These are phyloP conservation scores for Nanger granti DNA, from an alignment of 2,113 vertebrate genomes.

Conservation along the genomic window DNA sequence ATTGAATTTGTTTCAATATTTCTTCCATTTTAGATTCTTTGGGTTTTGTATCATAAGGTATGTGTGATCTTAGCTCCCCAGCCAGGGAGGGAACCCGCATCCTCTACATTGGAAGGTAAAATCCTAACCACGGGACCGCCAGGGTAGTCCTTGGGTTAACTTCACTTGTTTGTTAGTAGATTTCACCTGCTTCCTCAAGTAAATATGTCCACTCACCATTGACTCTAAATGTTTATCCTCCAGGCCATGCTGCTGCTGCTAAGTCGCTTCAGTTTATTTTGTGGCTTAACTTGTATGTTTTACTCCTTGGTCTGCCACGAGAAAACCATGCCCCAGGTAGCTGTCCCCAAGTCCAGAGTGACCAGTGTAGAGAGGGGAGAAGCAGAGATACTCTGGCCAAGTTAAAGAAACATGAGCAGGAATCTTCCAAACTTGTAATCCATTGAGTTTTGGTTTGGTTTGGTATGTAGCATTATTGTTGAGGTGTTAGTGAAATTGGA, in stretches of 20 bases:
- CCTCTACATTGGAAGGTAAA: neutral
- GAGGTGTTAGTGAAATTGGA: too few relatives aligned
- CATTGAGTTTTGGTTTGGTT: too few relatives aligned
- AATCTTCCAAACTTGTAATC: too few relatives aligned
- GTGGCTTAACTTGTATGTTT: too few relatives aligned
- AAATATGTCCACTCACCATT: neutral
- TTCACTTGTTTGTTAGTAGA: neutral
- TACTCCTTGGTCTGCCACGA: too few relatives aligned
- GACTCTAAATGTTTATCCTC: neutral
- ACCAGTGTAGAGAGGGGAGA: too few relatives aligned
- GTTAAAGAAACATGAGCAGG: too few relatives aligned
- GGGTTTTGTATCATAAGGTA: neutral
- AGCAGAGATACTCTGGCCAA: too few relatives aligned
- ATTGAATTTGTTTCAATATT: neutral
- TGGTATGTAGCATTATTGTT: too few relatives aligned
- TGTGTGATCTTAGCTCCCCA: neutral
- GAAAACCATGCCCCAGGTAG: too few relatives aligned
- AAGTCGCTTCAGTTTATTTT: too few relatives aligned
- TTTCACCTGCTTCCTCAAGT: neutral
- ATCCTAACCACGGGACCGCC: neutral
- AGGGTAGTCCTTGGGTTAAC: neutral
- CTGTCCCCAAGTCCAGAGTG: too few relatives aligned
- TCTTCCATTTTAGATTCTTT: neutral
- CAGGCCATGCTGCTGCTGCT: neutral
- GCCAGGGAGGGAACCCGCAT: fast-evolving